phyloP scores from a whole-genome alignment of 1,140 invertebrate species.

The Cheumatopsyche charites region DNA sequence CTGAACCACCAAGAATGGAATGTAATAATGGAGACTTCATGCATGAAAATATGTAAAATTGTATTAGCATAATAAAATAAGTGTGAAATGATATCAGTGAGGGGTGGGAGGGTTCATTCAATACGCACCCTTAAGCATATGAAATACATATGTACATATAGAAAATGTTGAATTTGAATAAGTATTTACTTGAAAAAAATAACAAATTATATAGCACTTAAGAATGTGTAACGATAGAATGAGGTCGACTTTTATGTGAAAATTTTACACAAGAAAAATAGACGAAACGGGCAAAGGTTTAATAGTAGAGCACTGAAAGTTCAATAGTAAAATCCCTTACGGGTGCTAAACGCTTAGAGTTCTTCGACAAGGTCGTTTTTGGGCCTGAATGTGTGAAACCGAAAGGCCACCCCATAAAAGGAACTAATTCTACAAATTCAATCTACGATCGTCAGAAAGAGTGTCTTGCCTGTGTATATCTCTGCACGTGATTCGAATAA shows the following conservation, averaged over 20 bases:
- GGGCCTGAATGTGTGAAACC: neutral
- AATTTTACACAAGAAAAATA: neutral
- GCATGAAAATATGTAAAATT: conserved; percentile 19
- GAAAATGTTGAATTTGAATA: too few relatives aligned
- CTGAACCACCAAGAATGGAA: neutral
- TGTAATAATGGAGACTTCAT: conserved; percentile 11
- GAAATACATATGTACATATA: too few relatives aligned
- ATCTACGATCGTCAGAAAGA: neutral
- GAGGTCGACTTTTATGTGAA: neutral
- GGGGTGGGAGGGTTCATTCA: neutral
- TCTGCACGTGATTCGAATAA: too few relatives aligned
- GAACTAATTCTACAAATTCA: conserved; percentile 12
- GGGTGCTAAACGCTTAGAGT: conserved; percentile 30
- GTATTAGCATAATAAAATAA: conserved; percentile 27
- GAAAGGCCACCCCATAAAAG: conserved; percentile 3
- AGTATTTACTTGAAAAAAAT: too few relatives aligned
- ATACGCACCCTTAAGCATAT: too few relatives aligned
- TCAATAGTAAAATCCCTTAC: conserved; percentile 35
- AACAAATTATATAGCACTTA: too few relatives aligned
- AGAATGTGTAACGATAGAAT: too few relatives aligned
- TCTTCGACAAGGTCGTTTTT: neutral
- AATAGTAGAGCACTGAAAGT: conserved; percentile 25
- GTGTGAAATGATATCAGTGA: conserved; percentile 12
- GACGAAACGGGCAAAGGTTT: neutral
- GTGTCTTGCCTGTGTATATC: neutral